A percentile compares a stretch with the other conserved stretches of the same genome.
Evolutionary conservation across 2,888 invertebrate species (phyloP).

Genomic region (Drosophila pseudotalamancana): DNA sequence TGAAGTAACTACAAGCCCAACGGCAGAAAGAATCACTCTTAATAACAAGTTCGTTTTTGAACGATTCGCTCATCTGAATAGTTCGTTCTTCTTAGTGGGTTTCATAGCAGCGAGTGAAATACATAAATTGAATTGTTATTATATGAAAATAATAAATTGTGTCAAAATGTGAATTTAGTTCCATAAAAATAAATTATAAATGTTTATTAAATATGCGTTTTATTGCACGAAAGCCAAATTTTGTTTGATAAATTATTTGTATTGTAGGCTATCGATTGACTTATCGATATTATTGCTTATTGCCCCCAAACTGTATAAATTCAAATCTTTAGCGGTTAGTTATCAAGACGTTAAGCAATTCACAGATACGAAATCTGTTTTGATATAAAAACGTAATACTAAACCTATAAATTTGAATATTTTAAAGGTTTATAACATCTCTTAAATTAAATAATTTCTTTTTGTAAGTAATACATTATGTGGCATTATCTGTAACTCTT

Average conservation of each 20-base stretch:
- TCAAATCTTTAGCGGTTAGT: not conserved
- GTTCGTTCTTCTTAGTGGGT: not conserved
- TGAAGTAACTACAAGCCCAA: not conserved
- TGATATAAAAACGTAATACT: not conserved
- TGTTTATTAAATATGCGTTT: too few species aligned
- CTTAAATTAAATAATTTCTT: not conserved
- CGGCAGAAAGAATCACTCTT: conserved; percentile 17
- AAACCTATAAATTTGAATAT: not conserved
- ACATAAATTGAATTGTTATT: not conserved
- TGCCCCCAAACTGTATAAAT: not conserved
- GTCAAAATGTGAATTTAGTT: too few species aligned
- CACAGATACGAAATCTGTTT: not conserved
- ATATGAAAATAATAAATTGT: not conserved
- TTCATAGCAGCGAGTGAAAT: conserved; percentile 7
- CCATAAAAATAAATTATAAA: not conserved
- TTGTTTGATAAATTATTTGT: too few species aligned
- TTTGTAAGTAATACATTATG: not conserved
- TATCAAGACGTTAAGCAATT: not conserved
- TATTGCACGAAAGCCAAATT: too few species aligned
- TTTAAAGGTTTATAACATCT: too few species aligned
- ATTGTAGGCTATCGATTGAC: too few species aligned
- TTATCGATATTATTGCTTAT: not conserved
- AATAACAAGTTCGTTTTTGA: conserved; percentile 40
- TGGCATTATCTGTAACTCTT: not conserved
- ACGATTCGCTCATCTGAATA: conserved; percentile 8